Percentiles rank a stretch among this genome's conserved stretches.
phyloP scores from a whole-genome alignment of 2,113 vertebrate genomes.

The Piaya cayana region DNA sequence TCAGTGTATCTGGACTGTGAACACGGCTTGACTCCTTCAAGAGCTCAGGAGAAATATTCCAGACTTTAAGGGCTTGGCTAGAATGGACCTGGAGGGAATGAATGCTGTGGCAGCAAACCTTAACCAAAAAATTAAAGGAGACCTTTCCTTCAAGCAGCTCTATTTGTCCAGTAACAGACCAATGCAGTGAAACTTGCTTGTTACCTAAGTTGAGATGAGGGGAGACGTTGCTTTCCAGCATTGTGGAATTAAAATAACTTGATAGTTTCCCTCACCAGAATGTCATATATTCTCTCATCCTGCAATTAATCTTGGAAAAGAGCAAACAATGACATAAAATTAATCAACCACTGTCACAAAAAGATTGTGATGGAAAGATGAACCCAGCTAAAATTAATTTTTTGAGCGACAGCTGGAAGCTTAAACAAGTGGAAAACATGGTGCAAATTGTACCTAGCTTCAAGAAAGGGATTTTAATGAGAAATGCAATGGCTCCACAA shows the following conservation, averaged over 20 bases:
- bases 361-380: conserved; percentile 61
- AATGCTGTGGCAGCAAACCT: neutral
- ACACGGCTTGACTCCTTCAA: neutral
- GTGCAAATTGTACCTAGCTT: conserved; percentile 43
- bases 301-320: conserved; percentile 67
- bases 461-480: conserved; percentile 51
- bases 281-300: conserved; percentile 38
- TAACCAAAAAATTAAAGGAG: neutral
- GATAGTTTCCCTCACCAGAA: neutral
- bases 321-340: conserved; percentile 62
- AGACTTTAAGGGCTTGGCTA: neutral
- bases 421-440: conserved; percentile 60
- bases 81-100: neutral
- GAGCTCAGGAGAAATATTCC: neutral
- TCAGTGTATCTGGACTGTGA: neutral
- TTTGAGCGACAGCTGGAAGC: conserved; percentile 47
- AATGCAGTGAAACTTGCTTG: neutral
- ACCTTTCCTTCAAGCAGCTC: neutral
- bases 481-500: conserved; percentile 8
- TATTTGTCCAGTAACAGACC: neutral
- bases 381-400: conserved; percentile 61
- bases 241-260: conserved; percentile 4
- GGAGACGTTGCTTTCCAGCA: neutral
- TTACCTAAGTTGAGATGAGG: neutral
- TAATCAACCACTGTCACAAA: conserved; percentile 64